A percentile compares a stretch with the other conserved stretches of the same genome.
Evolutionary conservation across 35 echinoderm and acorn worm species (phyloP).

Genomic region (Anneissia japonica): DNA sequence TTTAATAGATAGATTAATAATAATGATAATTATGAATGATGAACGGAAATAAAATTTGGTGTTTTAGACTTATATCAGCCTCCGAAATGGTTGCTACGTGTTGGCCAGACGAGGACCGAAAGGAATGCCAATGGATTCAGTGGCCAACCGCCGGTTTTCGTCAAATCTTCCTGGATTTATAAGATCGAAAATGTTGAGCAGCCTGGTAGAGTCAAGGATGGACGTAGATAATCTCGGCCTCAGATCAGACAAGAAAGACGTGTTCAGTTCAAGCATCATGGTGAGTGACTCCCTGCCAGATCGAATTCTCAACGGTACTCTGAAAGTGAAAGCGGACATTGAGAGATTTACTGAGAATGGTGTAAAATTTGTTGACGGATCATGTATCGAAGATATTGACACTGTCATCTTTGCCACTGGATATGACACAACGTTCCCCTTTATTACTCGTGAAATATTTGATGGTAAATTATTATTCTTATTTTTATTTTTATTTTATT

Average conservation of each 20-base stretch:
- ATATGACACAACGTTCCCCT: conserved; percentile 43
- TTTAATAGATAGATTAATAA: not conserved
- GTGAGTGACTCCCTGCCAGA: conserved; percentile 24
- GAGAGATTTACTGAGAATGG: conserved; percentile 23
- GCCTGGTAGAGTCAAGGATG: conserved; percentile 1
- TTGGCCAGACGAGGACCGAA: conserved; percentile 27
- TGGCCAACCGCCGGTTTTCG: conserved; percentile 19
- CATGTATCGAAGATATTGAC: conserved; percentile 25
- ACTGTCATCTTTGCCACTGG: conserved; percentile 53
- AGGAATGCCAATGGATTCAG: conserved; percentile 37
- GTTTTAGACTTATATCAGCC: conserved; percentile 39
- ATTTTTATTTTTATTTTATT: too few relatives aligned
- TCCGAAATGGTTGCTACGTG: conserved; percentile 51
- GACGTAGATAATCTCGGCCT: conserved; percentile 25
- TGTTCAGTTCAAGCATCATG: conserved; percentile 12
- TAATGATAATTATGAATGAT: not conserved
- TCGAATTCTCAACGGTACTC: conserved; percentile 26
- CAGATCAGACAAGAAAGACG: not conserved
- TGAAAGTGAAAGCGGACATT: conserved; percentile 22
- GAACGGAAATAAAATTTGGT: not conserved
- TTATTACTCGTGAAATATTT: conserved; percentile 25
- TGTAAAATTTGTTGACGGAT: conserved; percentile 40
- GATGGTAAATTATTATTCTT: conserved; percentile 21
- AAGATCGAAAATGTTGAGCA: not conserved
- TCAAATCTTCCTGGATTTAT: not conserved